phyloP scores from a whole-genome alignment of 37 sponge, comb jelly and placozoan species.

The Spongilla lacustris region DNA sequence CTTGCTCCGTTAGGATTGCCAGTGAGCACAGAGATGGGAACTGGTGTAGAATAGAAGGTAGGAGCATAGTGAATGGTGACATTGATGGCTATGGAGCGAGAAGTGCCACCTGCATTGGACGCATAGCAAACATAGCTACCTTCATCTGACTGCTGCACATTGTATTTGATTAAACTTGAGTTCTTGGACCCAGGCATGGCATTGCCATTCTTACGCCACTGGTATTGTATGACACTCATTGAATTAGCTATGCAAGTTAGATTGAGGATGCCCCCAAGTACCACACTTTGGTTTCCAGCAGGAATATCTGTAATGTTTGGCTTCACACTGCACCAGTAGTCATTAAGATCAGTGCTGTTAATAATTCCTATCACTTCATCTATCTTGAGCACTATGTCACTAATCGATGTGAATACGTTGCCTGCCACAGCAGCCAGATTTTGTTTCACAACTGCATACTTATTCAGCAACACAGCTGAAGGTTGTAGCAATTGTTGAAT shows the following conservation, averaged over 20 bases:
- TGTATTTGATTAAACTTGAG: background rate
- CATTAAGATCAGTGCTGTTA: background rate
- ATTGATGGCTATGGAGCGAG: background rate
- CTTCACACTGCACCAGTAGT: conserved; percentile 31
- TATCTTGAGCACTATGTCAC: background rate
- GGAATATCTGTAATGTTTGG: conserved; percentile 23
- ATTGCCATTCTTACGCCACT: conserved; percentile 33
- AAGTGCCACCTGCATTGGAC: conserved; percentile 18
- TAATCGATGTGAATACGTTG: background rate
- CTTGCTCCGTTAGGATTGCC: conserved; percentile 37
- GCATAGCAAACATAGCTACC: conserved; percentile 38
- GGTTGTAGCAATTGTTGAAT: background rate
- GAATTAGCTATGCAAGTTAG: conserved; percentile 24
- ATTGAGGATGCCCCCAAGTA: background rate
- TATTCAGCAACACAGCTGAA: background rate
- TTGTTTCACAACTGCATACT: background rate
- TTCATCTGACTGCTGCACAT: conserved; percentile 2
- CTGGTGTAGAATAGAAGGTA: background rate
- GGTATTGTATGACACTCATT: background rate
- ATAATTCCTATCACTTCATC: background rate
- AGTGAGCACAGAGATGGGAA: background rate
- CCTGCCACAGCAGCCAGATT: conserved; percentile 5
- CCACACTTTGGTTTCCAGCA: background rate
- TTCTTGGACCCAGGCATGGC: conserved; percentile 4
- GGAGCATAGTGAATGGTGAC: conserved; percentile 33